Percentiles rank a stretch among this genome's conserved stretches.
These are phyloP conservation scores for Platysternon megacephalum DNA, from an alignment of 2,113 vertebrate species.

Conservation along the genomic window DNA sequence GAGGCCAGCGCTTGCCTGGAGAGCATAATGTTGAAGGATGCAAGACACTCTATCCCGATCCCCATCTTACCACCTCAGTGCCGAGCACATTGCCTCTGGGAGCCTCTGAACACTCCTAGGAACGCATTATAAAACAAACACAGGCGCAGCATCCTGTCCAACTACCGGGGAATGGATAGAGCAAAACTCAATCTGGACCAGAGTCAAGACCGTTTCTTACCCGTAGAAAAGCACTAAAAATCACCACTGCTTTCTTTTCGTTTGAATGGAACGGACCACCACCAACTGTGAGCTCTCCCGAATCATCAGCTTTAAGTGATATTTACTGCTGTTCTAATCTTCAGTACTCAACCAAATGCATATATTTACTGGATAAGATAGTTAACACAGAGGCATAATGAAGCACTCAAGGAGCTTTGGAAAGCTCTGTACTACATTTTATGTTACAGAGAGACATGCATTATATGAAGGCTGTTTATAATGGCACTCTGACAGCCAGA, in stretches of 20 bases:
- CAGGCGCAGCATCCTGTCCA: neutral
- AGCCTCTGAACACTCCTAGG: neutral
- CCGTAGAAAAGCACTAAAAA: neutral
- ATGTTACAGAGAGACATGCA: neutral
- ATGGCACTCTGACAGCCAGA: neutral
- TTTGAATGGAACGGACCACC: neutral
- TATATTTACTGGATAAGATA: neutral
- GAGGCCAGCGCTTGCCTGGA: accelerated
- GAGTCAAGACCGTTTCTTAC: neutral
- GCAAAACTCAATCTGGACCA: neutral
- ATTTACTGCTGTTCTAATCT: neutral
- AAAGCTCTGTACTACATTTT: neutral
- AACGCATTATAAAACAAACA: neutral
- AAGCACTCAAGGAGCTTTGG: accelerated
- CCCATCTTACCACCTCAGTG: neutral
- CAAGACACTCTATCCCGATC: neutral
- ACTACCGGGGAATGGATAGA: accelerated
- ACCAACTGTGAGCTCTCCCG: neutral
- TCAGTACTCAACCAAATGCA: neutral
- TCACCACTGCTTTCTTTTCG: neutral
- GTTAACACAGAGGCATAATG: neutral
- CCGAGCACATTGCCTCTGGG: accelerated
- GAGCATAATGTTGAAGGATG: neutral
- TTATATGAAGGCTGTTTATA: neutral
- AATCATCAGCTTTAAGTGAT: neutral